Evolutionary conservation across 2,797 vertebrate genomes (phyloP), one percentile per base, ranked within the genome.

Genomic region (Botia almorhae): DNA sequence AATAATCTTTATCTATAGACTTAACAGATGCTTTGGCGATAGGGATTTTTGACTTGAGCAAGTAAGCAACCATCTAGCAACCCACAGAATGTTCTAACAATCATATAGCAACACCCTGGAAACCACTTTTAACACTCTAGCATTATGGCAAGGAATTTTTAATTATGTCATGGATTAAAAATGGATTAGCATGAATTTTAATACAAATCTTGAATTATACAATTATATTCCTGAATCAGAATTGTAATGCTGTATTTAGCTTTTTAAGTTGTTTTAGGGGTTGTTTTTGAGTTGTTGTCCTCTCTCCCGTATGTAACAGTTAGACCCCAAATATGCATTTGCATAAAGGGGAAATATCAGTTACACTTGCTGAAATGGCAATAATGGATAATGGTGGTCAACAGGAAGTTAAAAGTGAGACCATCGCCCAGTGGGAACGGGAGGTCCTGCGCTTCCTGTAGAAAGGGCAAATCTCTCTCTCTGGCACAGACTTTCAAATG

Each of bases 331-430:
- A n/a, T 21, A 16, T 51, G 48, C 36, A 23, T 78, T 51, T 61
- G 43, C 68, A 63, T 53, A n/a, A 79, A 71, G 6, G 19, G 14
- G 14, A 55, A 10, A n/a, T 78, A 78, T 51, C n/a, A 23, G 2
- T 78, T 60, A 36, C 26, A 7, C 3, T 58, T 17, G 16, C 36
- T 8, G 63, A 5, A 23, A 56, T 69, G 65, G n/a, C 17, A 50
- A 61, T 70, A 17, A 29, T 69, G 39, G 39, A 23, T 65, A 51
- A 64, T 10, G 12, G 50, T 58, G 69, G 36, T 58, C 19, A 77
- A 72, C 81, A 69, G 76, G 63, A 74, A 72, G 69, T 71, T 64
- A 79, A 64, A 71, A 79, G 10, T 33, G 26, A 79, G 48, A 63
- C 48, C 68, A 36, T 43, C 2, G 23, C 29, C 56, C 46, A 71